A percentile compares a stretch with the other conserved stretches of the same genome.
Evolutionary conservation across 2,888 invertebrate species (phyloP).

Genomic region (Dasysyrphus tricinctus): DNA sequence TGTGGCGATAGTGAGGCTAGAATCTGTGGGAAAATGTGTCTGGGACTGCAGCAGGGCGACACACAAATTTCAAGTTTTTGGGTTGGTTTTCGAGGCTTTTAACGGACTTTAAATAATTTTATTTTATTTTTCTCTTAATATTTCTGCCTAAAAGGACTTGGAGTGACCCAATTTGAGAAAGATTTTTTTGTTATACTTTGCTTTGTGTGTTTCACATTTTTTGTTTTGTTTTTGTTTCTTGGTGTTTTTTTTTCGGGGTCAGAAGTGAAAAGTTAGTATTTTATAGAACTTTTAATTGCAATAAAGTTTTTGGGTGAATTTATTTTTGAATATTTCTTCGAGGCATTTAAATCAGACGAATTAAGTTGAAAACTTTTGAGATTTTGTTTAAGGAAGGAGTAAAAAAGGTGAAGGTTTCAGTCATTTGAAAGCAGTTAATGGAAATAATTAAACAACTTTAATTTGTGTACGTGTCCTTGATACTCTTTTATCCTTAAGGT

Average conservation of each 20-base stretch:
- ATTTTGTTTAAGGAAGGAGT: not conserved
- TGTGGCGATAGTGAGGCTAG: conserved; percentile 40
- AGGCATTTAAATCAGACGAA: conserved; percentile 23
- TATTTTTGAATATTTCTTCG: conserved; percentile 14
- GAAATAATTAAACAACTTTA: not conserved
- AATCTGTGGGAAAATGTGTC: conserved; percentile 51
- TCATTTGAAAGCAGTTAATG: conserved; percentile 6
- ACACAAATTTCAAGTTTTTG: conserved; percentile 7
- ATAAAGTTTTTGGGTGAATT: conserved; percentile 41
- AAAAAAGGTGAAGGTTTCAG: conserved; percentile 11
- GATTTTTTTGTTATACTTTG: not conserved
- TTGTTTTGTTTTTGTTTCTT: not conserved
- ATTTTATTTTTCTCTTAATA: conserved; percentile 4
- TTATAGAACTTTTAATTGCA: conserved; percentile 40
- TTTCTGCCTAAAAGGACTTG: not conserved
- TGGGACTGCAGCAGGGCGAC: conserved; percentile 9
- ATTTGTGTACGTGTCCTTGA: not conserved
- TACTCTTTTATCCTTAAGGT: not conserved
- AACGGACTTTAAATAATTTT: conserved; percentile 9
- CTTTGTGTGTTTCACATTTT: conserved; percentile 10
- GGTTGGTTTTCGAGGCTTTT: conserved; percentile 29
- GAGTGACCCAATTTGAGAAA: conserved; percentile 31
- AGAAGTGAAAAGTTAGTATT: conserved; percentile 32
- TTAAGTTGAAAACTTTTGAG: conserved; percentile 10
- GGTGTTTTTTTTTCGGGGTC: conserved; percentile 7